These are phyloP conservation scores for Cyaniris semiargus DNA, from an alignment of 2,888 invertebrate species.

Conservation along the genomic window DNA sequence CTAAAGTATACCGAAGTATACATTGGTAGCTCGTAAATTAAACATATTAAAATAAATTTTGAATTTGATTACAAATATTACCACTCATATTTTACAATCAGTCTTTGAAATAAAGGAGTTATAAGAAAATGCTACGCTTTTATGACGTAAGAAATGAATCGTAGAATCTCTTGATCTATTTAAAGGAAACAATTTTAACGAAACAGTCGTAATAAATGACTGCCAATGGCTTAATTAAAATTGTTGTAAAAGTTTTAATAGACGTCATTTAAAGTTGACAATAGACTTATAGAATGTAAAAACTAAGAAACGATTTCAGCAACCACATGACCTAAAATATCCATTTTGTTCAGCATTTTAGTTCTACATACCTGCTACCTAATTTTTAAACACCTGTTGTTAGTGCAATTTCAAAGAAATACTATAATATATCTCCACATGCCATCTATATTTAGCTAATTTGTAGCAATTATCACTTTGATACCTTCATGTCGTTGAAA, in stretches of 20 bases:
- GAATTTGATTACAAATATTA: conserved; percentile 9
- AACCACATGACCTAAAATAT: too few species aligned
- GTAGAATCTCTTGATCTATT: conserved; percentile 22
- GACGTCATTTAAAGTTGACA: background rate
- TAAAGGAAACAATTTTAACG: conserved; percentile 15
- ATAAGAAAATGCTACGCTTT: conserved; percentile 15
- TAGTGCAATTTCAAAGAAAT: too few species aligned
- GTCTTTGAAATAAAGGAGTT: conserved; percentile 1
- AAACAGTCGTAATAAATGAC: background rate
- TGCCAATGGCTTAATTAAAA: conserved; percentile 13
- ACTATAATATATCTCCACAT: background rate
- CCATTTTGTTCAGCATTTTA: too few species aligned
- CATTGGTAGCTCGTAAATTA: too few species aligned
- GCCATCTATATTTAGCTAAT: conserved; percentile 17
- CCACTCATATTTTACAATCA: conserved; percentile 10
- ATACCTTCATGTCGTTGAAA: conserved; percentile 43
- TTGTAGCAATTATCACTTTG: conserved; percentile 40
- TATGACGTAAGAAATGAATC: conserved; percentile 9
- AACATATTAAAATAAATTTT: background rate
- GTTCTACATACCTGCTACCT: too few species aligned
- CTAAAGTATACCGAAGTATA: too few species aligned
- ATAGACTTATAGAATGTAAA: background rate
- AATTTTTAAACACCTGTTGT: too few species aligned
- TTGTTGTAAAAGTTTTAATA: background rate
- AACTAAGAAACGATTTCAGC: background rate